Evolutionary conservation across 2,797 vertebrate genomes (phyloP), one percentile per base, ranked within the genome.

Genomic region (Takifugu ocellatus): DNA sequence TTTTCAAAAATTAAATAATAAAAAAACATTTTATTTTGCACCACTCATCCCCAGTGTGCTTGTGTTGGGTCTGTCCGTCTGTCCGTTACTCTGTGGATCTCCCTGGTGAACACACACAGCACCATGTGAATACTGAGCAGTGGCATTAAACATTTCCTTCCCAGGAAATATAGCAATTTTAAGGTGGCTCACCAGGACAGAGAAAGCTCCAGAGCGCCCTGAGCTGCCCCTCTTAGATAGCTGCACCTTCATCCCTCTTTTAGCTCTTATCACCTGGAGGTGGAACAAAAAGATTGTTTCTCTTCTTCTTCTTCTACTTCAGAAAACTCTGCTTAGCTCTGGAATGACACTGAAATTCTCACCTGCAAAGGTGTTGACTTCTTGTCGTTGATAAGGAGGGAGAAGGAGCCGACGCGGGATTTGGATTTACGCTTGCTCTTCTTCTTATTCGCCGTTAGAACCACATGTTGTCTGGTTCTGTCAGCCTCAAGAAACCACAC

Each of bases 381-480:
- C 58, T 77, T 83, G 81, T 89, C 47, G 64, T 87, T 69, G 72
- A 56, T 74, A 51, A 90, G 80, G 66, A 90, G 84, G 39, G 89
- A 88, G 69, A 64, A 84, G 63, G 84, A 85, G 69, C 89, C 89
- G 0, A 75, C 59, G 7, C 85, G 84, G 63, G 72, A 70, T 86
- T 80, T 86, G 63, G 72, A 70, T 86, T 80, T 86, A 33, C 68
- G 77, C 68, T 77, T 82, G 60, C 25, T 78, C 70, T 86, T 89
- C 66, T 79, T 89, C 72, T 83, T 86, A 58, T 24, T 83, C 8
- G 44, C 68, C 50, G 69, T 31, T 71, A 68, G 75, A 72, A 11
- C 11, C 83, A 88, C 75, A 69, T 90, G 87, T 68, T 82, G 77
- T 16, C 85, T 84, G 72, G 86, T 78, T 62, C 88, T 70, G 27